These are phyloP conservation scores for Luperina nickerlii DNA, from an alignment of 2,888 invertebrate genomes.

Conservation along the genomic window DNA sequence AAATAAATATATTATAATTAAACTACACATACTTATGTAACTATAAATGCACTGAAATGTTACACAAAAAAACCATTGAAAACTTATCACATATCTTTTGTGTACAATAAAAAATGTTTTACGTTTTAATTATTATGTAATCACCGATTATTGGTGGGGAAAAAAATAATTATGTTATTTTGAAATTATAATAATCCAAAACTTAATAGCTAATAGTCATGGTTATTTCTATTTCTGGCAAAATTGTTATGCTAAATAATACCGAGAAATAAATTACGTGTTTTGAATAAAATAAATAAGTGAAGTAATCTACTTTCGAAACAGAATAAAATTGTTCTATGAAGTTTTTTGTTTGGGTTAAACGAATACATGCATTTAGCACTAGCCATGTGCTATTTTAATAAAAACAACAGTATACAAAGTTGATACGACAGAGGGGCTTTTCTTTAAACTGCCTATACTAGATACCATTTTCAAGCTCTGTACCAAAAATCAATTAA, in stretches of 20 bases:
- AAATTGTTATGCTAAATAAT: constrained; percentile 63
- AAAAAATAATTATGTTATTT: constrained; percentile 68
- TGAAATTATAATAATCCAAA: constrained; percentile 54
- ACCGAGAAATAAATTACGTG: constrained; percentile 63
- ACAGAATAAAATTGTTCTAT: constrained; percentile 37
- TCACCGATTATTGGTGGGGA: constrained; percentile 79
- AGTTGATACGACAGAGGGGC: too few relatives aligned
- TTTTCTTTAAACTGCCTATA: too few relatives aligned
- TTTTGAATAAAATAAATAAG: constrained; percentile 49
- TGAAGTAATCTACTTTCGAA: constrained; percentile 51
- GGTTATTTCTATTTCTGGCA: constrained; percentile 82
- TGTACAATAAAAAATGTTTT: constrained; percentile 77
- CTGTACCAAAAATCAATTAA: too few relatives aligned
- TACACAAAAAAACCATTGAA: constrained; percentile 81
- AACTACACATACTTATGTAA: constrained; percentile 65
- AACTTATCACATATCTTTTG: constrained; percentile 88
- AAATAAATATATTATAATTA: constrained; percentile 81
- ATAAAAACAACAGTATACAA: background rate
- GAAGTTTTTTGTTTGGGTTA: constrained; percentile 21
- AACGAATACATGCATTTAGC: background rate
- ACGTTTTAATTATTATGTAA: constrained; percentile 65
- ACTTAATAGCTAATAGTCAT: constrained; percentile 76
- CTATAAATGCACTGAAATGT: constrained; percentile 86
- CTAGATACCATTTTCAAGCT: too few relatives aligned
- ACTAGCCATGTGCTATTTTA: constrained; percentile 13